These are phyloP conservation scores for Falco berigora DNA, from an alignment of 2,797 vertebrate species.

Conservation along the genomic window DNA sequence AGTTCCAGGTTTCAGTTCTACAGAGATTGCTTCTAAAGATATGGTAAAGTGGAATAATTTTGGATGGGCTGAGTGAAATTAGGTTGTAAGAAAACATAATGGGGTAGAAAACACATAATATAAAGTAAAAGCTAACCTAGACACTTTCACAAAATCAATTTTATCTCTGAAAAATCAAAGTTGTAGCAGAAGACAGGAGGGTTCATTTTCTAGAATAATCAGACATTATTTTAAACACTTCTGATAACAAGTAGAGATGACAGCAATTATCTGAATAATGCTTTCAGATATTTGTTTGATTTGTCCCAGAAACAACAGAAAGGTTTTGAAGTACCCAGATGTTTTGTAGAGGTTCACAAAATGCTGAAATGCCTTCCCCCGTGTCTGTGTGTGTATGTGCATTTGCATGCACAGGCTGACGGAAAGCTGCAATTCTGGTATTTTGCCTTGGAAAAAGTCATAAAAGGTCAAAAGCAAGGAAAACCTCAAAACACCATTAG, in stretches of 20 bases:
- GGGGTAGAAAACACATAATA: fast-evolving
- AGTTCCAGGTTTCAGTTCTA: not conserved
- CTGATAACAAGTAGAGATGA: not conserved
- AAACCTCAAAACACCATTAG: not conserved
- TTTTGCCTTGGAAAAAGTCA: not conserved
- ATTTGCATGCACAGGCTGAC: fast-evolving
- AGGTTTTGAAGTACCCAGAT: not conserved
- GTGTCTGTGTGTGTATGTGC: fast-evolving
- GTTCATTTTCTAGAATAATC: not conserved
- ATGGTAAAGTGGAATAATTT: not conserved
- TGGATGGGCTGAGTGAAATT: not conserved
- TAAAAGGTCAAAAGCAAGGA: not conserved
- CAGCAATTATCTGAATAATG: not conserved
- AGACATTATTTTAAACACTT: not conserved
- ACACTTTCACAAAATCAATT: not conserved
- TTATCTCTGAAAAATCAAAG: not conserved
- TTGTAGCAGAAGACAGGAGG: not conserved
- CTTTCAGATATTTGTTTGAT: not conserved
- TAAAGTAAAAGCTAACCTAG: not conserved
- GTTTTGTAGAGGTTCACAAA: not conserved
- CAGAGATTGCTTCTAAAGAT: not conserved
- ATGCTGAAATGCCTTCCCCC: not conserved
- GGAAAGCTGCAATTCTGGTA: not conserved
- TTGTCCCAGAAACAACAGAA: not conserved
- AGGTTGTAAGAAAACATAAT: not conserved